Percentiles rank a stretch among this genome's conserved stretches.
These are phyloP conservation scores for Peromyscus aztecus DNA, from an alignment of 2,797 vertebrate species.

Conservation along the genomic window DNA sequence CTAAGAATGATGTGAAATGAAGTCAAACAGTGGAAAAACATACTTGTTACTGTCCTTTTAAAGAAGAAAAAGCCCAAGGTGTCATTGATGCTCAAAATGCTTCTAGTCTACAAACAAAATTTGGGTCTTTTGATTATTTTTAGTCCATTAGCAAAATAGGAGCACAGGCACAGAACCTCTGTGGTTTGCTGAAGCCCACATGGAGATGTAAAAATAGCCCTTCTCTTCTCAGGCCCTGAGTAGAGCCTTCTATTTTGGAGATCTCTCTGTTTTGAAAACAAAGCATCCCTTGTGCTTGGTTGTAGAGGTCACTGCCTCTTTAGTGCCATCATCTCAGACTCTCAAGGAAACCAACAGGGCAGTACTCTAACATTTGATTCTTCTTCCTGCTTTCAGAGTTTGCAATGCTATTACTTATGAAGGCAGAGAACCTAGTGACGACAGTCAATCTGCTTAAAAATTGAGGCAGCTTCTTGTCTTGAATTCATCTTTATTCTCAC, in stretches of 20 bases:
- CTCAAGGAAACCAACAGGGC: background rate
- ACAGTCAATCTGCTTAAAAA: background rate
- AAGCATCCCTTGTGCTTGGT: background rate
- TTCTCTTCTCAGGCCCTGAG: slow-evolving; percentile 30
- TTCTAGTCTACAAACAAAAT: slow-evolving; percentile 37
- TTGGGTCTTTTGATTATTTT: slow-evolving; percentile 43
- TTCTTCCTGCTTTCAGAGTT: slow-evolving; percentile 14
- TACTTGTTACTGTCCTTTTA: slow-evolving; percentile 15
- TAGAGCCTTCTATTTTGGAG: slow-evolving; percentile 25
- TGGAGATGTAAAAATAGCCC: slow-evolving; percentile 4
- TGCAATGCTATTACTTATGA: background rate
- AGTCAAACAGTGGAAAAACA: slow-evolving; percentile 35
- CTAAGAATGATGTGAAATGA: slow-evolving; percentile 16
- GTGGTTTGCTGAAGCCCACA: background rate
- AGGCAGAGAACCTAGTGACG: background rate
- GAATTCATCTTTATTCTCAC: background rate
- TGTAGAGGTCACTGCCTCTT: background rate
- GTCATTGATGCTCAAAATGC: slow-evolving; percentile 36
- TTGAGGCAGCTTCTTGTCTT: background rate
- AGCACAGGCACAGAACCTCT: background rate
- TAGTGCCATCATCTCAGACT: background rate
- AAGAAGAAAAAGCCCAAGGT: background rate
- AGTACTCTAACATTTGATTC: background rate
- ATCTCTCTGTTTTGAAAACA: slow-evolving; percentile 47
- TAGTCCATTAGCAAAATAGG: slow-evolving; percentile 7